Percentiles rank a stretch among this genome's conserved stretches.
phyloP scores from a whole-genome alignment of 2,113 vertebrate genomes.

The Lethenteron camtschaticum region DNA sequence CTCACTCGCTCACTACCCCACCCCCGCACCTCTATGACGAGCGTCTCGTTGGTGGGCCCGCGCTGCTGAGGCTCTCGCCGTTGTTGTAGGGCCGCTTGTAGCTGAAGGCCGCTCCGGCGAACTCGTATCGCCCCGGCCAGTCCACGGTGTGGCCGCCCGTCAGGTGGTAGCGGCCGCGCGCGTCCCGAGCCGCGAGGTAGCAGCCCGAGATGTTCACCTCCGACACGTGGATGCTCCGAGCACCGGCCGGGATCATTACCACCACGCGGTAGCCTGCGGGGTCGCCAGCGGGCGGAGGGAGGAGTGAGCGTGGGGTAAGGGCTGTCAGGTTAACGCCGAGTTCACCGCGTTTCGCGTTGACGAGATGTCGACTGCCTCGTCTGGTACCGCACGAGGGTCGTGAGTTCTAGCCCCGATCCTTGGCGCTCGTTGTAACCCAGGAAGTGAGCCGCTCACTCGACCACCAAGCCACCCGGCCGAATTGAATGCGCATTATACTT shows the following conservation, averaged over 20 bases:
- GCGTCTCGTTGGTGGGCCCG: slow-evolving; percentile 48
- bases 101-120: slow-evolving; percentile 42
- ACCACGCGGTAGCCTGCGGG: slow-evolving; percentile 12
- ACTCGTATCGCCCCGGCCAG: slow-evolving; percentile 43
- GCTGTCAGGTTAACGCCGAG: too few species aligned
- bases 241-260: slow-evolving; percentile 40
- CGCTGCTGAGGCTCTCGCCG: slow-evolving; percentile 38
- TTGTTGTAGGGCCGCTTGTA: slow-evolving; percentile 42
- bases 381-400: too few species aligned
- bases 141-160: slow-evolving; percentile 55
- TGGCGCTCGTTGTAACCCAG: too few species aligned
- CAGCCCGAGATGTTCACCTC: slow-evolving; percentile 44
- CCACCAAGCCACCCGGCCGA: too few species aligned
- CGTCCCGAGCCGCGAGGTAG: slow-evolving; percentile 41
- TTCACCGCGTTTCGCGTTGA: too few species aligned
- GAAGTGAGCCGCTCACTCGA: too few species aligned
- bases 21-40: slow-evolving; percentile 38
- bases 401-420: too few species aligned
- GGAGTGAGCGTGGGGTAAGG: too few species aligned
- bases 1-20: too few species aligned
- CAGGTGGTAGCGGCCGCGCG: slow-evolving; percentile 34
- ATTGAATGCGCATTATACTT: too few species aligned
- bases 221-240: slow-evolving; percentile 34
- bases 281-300: too few species aligned
- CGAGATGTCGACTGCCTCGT: too few species aligned